Base-by-base conservation (phyloP, 2,797 vertebrate genomes). In the Xenopus petersii region DNA sequence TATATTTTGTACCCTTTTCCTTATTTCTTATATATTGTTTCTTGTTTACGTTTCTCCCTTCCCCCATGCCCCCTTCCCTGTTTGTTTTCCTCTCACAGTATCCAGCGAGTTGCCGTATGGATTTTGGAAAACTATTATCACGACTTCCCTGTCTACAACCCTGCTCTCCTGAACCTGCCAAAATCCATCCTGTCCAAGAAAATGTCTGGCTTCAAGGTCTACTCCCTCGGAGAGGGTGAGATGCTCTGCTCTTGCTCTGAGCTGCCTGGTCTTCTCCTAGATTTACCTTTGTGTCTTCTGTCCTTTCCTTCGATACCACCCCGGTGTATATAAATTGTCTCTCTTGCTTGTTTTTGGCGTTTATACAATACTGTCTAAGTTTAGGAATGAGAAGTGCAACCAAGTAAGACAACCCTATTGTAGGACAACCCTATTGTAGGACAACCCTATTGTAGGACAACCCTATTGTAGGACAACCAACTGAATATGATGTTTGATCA, bases 121-220 rank as follows among this genome's bases (percentile, higher is more conserved):
- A 89, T 98, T 80, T 87, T 98, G 84, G 94, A 98, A 84, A 95
- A 95, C 47, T 98, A 98, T 81, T 98, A 98, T 92, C 94, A 91
- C 0, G 95, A 98, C 83, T 98, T 98, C 84, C 93, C 96, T 0
- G 94, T 98, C 82, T 95, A 95, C 86, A 98, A 98, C 85, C 94
- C 96, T 0, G 95, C 95, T 60, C 88, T 98, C 69, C 92, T 97
- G 79, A 98, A 96, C 89, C 91, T 98, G 62, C 96, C 96, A 49
- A 98, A 97, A 84, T 95, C 96, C 74, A 94, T 98, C 87, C 93
- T 98, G 49, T 92, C 94, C 81, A 98, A 96, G 88, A 97, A 96
- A 87, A 93, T 94, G 89, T 95, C 96, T 4, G 95, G 95, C 36
- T 96, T 98, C 83, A 98, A 98, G 80, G 93, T 98, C 78, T 98